Evolutionary conservation across 2,113 vertebrate species (phyloP), one percentile per base, ranked within the genome.

Genomic region (Microtus pennsylvanicus): DNA sequence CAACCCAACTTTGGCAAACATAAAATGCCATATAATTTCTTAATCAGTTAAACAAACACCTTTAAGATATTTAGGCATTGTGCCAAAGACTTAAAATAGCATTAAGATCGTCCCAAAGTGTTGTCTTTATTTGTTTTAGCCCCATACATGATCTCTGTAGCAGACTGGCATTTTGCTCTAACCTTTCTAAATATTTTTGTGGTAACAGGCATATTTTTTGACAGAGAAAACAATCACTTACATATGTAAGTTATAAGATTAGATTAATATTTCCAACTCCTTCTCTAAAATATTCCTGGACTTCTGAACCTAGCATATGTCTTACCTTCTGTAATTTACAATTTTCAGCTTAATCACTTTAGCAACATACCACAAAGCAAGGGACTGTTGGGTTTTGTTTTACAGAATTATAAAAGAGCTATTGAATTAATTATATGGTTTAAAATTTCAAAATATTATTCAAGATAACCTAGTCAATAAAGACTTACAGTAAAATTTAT

Each of bases 181-280:
- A 89, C 63, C 24, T 87, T 87, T 93, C 92, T 98, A 97, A 94
- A 96, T 95, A 97, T 97, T 94, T 98, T 85, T 86, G 38, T 96
- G 89, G 26, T 95, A 96, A 98, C 70, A 98, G 97, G 97, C 93
- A 94, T n/a, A 97, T 97, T 98, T 97, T 97, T 95, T 92, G 90
- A 96, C 89, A 91, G 93, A 97, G 38, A 52, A 96, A 97, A 97
- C 50, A 50, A 96, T 94, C 90, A 94, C 85, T 69, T 95, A 91
- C 96, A 80, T 45, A 94, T 76, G 90, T 90, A 96, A 96, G 55
- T 93, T 96, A 58, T 47, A 94, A 72, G 55, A 92, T 87, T 45
- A 87, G 22, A 86, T 63, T 81, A 91, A 63, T 93, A 55, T 72
- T 91, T 76, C 78, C 26, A 33, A 17, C 47, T 91, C 86, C 69